Base-by-base conservation (phyloP, 2,113 vertebrate genomes). In the Notothenia coriiceps region DNA sequence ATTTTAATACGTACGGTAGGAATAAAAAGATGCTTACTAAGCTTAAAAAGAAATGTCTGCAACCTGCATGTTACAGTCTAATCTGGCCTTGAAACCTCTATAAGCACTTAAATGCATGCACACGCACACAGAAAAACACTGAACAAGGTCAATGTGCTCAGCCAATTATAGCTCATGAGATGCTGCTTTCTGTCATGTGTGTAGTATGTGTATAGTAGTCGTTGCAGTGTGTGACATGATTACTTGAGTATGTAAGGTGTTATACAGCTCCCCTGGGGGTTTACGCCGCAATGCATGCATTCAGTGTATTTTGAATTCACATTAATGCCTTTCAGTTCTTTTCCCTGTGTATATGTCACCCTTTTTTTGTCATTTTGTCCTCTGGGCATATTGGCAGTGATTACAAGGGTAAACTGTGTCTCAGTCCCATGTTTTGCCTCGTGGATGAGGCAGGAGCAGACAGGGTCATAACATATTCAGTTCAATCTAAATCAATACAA, bases 1-100 rank as follows among this genome's bases (percentile, higher is more conserved):
- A 93, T 87, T 93, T 93, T 92, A 88, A 93, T 91, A 89, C 5
- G 51, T 91, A 89, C 5, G 51, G 75, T 54, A 64, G 73, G 67
- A 84, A 89, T 82, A 83, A 89, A 64, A 90, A 92, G 49, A 75
- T 87, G 90, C 92, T 91, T 88, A 91, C 54, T 5, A 49, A 70
- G 93, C 86, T 83, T 82, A 86, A 88, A 77, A 56, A 82, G 77
- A 74, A 49, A 88, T 77, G 80, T 86, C 79, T 61, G 60, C 81
- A 60, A 87, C 78, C 63, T 86, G 74, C 74, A 46, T 72, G 72
- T 52, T 44, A 22, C 43, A 74, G 55, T 66, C 57, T 52, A 50
- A 76, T 50, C 57, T 61, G 74, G 68, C 74, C 64, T 77, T 29
- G 49, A 81, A 89, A 81, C 74, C 60, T 74, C 55, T 63, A 61